phyloP scores from a whole-genome alignment of 2,888 invertebrate species.

The Drosophila eohydei region DNA sequence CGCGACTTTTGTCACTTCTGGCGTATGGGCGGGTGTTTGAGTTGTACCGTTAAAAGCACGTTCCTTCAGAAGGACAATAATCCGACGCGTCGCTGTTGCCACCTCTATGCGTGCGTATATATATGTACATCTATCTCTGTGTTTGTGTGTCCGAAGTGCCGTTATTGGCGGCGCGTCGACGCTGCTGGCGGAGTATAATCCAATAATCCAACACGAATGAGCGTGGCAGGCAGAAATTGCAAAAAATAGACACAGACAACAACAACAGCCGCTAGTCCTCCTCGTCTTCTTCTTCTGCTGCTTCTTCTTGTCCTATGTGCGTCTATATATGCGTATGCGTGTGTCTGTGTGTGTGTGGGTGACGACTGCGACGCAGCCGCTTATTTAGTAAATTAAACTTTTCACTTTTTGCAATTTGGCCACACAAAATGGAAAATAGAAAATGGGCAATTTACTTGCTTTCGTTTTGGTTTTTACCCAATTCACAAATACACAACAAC shows the following conservation, averaged over 20 bases:
- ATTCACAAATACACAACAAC: constrained; percentile 51
- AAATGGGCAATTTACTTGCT: constrained; percentile 74
- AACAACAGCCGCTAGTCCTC: constrained; percentile 54
- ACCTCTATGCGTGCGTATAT: constrained; percentile 16
- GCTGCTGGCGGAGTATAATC: constrained; percentile 66
- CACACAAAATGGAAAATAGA: constrained; percentile 57
- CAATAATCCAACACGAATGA: constrained; percentile 80
- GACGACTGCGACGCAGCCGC: constrained; percentile 46
- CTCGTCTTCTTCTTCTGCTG: constrained; percentile 3
- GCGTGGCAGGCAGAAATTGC: constrained; percentile 75
- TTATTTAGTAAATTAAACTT: constrained; percentile 79
- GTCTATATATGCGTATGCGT: constrained; percentile 13
- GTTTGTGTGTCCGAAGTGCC: constrained; percentile 50
- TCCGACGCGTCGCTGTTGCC: constrained; percentile 53
- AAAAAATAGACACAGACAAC: constrained; percentile 74
- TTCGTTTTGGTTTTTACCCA: constrained; percentile 61
- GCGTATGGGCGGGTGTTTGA: constrained; percentile 9
- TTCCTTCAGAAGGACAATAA: constrained; percentile 64
- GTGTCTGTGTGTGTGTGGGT: constrained; percentile 17
- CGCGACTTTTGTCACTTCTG: constrained; percentile 22
- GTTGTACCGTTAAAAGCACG: constrained; percentile 60
- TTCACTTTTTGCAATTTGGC: constrained; percentile 76
- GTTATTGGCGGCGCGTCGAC: constrained; percentile 65
- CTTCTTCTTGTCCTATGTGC: constrained; percentile 26
- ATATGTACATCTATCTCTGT: constrained; percentile 2